phyloP scores from a whole-genome alignment of 2,888 invertebrate species.

The Callyntrura sp. region DNA sequence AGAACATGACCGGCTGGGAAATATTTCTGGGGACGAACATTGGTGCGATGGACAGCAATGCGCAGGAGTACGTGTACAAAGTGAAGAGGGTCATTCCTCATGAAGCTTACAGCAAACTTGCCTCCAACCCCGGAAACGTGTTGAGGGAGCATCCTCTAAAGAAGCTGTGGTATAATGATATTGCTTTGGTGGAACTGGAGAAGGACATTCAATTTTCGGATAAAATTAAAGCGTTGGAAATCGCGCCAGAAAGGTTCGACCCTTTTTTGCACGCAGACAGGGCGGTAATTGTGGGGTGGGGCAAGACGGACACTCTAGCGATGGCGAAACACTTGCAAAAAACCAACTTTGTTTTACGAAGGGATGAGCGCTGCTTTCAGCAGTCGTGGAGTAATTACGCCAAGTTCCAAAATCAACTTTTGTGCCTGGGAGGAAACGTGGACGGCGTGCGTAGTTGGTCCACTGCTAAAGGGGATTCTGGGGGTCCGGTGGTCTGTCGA shows the following conservation, averaged over 20 bases:
- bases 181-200: conserved; percentile 61
- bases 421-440: conserved; percentile 61
- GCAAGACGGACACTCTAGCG: conserved; percentile 28
- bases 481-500: conserved; percentile 63
- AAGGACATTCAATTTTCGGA: conserved; percentile 30
- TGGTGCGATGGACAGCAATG: too few relatives aligned
- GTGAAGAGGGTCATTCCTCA: conserved; percentile 32
- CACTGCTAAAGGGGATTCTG: conserved; percentile 43
- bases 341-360: conserved; percentile 9
- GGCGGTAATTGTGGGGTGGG: conserved; percentile 54
- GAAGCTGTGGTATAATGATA: conserved; percentile 23
- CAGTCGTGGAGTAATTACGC: background rate
- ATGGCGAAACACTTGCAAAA: conserved; percentile 24
- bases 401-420: background rate
- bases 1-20: background rate
- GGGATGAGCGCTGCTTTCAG: background rate
- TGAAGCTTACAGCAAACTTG: background rate
- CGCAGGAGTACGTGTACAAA: conserved; percentile 7
- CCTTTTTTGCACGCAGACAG: conserved; percentile 12
- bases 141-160: too few relatives aligned
- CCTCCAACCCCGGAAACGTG: background rate
- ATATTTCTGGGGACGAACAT: conserved; percentile 33
- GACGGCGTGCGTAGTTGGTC: background rate
- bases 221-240: conserved; percentile 55
- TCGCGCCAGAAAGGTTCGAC: conserved; percentile 51